Evolutionary conservation across 2,888 invertebrate species (phyloP), one percentile per base, ranked within the genome.

Genomic region (Catotricha subobsoleta): DNA sequence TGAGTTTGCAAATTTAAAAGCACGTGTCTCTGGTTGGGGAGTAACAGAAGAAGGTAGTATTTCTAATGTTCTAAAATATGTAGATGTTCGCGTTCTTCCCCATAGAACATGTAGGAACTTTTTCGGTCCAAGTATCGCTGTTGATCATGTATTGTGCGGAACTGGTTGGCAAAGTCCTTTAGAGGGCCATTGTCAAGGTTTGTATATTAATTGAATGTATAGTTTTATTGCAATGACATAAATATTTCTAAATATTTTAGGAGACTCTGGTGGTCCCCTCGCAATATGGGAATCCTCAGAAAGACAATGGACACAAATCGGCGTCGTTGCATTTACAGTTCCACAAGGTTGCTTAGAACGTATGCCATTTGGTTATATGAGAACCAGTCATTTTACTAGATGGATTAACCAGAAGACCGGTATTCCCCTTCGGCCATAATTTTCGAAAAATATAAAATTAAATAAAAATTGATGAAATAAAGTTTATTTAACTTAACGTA

Each of bases 261-360:
- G n/a, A n/a, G 40, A 40, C 23, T 23, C 33, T 21, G 40, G 40
- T 21, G 31, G 33, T 23, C 40, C 40, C 23, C 16, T 38, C 3
- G 23, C 21, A 15, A 40, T 33, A 12, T 6, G 12, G 6, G 34
- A 33, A n/a, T n/a, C n/a, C n/a, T n/a, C n/a, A 31, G 23, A 2
- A 15, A 13, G 13, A 9, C n/a, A 13, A 7, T n/a, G 33, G 8
- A 25, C 34, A 13, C 40, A 31, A 33, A 20, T 40, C 16, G 40
- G 38, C 12, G 19, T 38, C 10, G 38, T 38, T 12, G 27, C 38
- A 12, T 38, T 38, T 16, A 28, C 28, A 16, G 27, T 28, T 2
- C 18, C 28, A 10, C 19, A 27, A 10, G 38, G 38, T 27, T 38
- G 38, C 12, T 3, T 10, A 8, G 2, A 3, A 12, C 12, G n/a